These are phyloP conservation scores for Eupleurogrammus muticus DNA, from an alignment of 2,797 vertebrate species.

Conservation along the genomic window DNA sequence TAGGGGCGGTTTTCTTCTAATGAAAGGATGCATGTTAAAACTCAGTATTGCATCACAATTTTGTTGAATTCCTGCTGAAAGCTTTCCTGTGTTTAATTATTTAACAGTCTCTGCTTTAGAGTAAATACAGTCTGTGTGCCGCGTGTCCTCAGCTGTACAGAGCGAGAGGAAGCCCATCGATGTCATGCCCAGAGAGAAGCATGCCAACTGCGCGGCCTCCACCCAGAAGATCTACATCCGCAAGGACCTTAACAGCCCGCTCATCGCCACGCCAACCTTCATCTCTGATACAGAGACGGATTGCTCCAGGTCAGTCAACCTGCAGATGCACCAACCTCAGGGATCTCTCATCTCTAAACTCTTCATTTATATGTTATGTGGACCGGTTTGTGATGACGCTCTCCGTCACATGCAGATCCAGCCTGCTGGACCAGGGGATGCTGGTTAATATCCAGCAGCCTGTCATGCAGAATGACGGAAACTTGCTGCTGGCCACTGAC, in stretches of 20 bases:
- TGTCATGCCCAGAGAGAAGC: conserved; percentile 94
- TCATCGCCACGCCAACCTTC: conserved; percentile 97
- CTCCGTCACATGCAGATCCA: conserved; percentile 75
- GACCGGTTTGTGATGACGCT: conserved; percentile 19
- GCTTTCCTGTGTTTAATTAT: neutral
- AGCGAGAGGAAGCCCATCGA: conserved; percentile 98
- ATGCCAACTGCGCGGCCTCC: conserved; percentile 96
- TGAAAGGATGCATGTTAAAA: too few relatives aligned
- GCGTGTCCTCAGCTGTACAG: conserved; percentile 89
- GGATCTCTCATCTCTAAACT: neutral
- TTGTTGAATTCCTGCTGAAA: neutral
- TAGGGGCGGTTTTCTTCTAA: neutral
- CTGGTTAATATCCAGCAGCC: conserved; percentile 99
- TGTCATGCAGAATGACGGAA: conserved; percentile 93
- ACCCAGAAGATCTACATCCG: conserved; percentile 99
- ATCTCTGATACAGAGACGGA: conserved; percentile 96
- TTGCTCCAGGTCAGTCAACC: conserved; percentile 86
- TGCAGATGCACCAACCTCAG: neutral
- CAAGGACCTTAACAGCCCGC: conserved; percentile 95
- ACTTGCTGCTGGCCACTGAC: conserved; percentile 92
- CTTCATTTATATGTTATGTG: neutral
- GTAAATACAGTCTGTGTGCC: conserved; percentile 1
- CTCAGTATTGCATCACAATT: neutral
- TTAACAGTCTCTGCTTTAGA: neutral
- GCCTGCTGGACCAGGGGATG: conserved; percentile 96